Percentiles rank a stretch among this genome's conserved stretches.
These are phyloP conservation scores for Nebria brevicollis DNA, from an alignment of 2,888 invertebrate species.

Conservation along the genomic window DNA sequence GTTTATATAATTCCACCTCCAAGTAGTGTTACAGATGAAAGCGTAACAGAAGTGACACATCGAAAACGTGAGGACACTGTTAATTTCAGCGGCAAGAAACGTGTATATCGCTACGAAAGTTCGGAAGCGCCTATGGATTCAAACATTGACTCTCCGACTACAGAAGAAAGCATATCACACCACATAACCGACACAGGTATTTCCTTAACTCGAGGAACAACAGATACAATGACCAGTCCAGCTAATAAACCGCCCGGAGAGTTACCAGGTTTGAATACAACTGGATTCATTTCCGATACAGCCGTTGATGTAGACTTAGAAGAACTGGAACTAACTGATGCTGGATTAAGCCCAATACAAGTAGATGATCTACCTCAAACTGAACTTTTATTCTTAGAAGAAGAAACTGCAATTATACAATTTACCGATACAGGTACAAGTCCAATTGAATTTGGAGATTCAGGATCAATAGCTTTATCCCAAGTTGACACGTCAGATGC, in stretches of 20 bases:
- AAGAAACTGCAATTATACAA: conserved; percentile 57
- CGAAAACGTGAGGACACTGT: conserved; percentile 65
- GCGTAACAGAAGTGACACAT: conserved; percentile 53
- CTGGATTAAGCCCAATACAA: conserved; percentile 68
- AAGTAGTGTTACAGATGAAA: conserved; percentile 52
- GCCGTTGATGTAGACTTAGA: conserved; percentile 62
- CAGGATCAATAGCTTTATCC: conserved; percentile 59
- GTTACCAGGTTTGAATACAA: conserved; percentile 60
- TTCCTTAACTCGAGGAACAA: conserved; percentile 65
- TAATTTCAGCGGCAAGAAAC: conserved; percentile 65
- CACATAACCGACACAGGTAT: conserved; percentile 68
- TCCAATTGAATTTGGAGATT: conserved; percentile 65
- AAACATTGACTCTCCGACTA: conserved; percentile 60
- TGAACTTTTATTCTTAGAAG: conserved; percentile 59
- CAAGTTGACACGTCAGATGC: conserved; percentile 66
- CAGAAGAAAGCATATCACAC: conserved; percentile 66
- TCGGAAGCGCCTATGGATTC: conserved; percentile 56
- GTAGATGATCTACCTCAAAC: conserved; percentile 63
- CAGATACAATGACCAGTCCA: conserved; percentile 63
- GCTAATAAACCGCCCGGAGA: conserved; percentile 59
- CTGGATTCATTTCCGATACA: conserved; percentile 64
- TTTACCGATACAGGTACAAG: conserved; percentile 65
- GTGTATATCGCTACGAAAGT: conserved; percentile 65
- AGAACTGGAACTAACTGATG: conserved; percentile 67
- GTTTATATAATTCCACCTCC: conserved; percentile 61